phyloP scores from a whole-genome alignment of 2,888 invertebrate species.

The Lumbricus terrestris region DNA sequence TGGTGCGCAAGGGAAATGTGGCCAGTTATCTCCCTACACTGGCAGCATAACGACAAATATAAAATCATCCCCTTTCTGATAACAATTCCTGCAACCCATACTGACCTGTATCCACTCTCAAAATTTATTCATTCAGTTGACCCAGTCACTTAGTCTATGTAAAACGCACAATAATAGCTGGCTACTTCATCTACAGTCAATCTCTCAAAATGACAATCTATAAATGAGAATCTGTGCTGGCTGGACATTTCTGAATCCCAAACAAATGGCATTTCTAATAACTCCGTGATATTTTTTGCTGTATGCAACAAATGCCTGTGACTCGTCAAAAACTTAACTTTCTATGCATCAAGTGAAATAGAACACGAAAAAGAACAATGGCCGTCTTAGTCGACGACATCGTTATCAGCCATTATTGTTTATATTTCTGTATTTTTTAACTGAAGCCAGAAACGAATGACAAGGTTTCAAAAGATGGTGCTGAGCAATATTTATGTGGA shows the following conservation, averaged over 20 bases:
- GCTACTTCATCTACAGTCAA: too few species aligned
- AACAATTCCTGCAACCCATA: not conserved
- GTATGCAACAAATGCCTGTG: not conserved
- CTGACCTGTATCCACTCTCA: not conserved
- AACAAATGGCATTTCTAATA: not conserved
- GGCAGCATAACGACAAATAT: not conserved
- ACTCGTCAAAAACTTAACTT: not conserved
- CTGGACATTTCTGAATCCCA: not conserved
- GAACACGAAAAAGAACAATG: not conserved
- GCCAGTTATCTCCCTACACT: not conserved
- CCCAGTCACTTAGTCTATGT: not conserved
- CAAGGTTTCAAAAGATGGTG: too few species aligned
- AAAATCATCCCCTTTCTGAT: not conserved
- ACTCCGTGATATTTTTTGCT: not conserved
- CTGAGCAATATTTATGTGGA: not conserved
- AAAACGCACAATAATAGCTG: too few species aligned
- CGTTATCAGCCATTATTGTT: not conserved
- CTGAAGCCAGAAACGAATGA: not conserved
- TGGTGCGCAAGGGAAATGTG: not conserved
- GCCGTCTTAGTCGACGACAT: not conserved
- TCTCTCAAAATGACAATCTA: too few species aligned
- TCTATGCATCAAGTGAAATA: not conserved
- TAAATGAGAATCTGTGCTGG: not conserved
- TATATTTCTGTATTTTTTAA: not conserved
- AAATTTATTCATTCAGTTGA: not conserved